These are phyloP conservation scores for Sciurus niger DNA, from an alignment of 2,113 vertebrate genomes.

Conservation along the genomic window DNA sequence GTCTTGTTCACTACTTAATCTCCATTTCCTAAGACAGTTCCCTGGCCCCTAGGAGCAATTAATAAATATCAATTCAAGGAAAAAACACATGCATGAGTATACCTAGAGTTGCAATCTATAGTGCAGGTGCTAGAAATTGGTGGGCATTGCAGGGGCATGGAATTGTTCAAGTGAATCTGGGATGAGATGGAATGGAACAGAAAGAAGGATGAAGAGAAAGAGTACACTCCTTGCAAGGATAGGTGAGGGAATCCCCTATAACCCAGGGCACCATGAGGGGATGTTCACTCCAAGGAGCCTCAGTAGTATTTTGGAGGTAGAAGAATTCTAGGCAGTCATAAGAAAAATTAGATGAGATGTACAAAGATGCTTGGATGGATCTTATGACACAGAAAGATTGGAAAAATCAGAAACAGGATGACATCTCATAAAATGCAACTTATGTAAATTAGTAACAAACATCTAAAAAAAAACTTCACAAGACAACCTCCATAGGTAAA, in stretches of 20 bases:
- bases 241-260: background rate
- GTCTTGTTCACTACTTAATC: background rate
- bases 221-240: background rate
- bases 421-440: background rate
- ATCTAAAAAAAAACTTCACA: background rate
- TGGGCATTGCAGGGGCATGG: background rate
- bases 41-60: background rate
- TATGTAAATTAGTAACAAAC: background rate
- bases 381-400: background rate
- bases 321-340: too few species aligned
- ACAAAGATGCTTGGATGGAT: background rate
- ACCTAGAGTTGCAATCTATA: background rate
- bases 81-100: background rate
- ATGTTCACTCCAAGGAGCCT: too few species aligned
- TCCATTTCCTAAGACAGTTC: background rate
- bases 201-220: background rate
- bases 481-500: background rate
- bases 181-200: background rate
- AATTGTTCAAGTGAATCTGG: background rate
- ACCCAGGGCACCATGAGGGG: rapidly evolving
- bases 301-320: too few species aligned
- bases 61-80: slow-evolving; percentile 31
- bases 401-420: background rate
- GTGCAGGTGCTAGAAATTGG: background rate
- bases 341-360: background rate